A percentile compares a stretch with the other conserved stretches of the same genome.
Evolutionary conservation across 2,113 vertebrate species (phyloP).

Genomic region (Centropus bengalensis): DNA sequence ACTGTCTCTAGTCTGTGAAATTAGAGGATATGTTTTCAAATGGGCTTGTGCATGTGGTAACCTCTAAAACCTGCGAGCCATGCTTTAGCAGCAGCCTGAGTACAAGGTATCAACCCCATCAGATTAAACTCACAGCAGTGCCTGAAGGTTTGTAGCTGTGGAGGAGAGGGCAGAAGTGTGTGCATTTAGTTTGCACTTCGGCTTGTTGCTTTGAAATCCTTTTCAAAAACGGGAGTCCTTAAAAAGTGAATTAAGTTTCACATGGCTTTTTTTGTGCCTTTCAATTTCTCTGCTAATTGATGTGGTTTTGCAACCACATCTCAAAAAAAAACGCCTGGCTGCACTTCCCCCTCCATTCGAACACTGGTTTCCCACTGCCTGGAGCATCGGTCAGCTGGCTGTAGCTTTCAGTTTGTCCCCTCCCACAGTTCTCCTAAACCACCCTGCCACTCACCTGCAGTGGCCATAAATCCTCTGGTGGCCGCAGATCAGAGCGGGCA

Average conservation of each 20-base stretch:
- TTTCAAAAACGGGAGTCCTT: not conserved
- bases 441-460: not conserved
- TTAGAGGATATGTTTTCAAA: accelerated
- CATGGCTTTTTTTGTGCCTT: not conserved
- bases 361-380: not conserved
- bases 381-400: not conserved
- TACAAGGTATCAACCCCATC: accelerated
- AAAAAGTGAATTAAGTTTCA: not conserved
- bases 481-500: not conserved
- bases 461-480: not conserved
- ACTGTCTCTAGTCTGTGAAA: not conserved
- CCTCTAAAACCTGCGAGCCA: not conserved
- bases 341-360: not conserved
- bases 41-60: accelerated
- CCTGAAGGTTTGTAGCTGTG: not conserved
- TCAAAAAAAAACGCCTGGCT: not conserved
- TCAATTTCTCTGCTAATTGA: not conserved
- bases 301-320: not conserved
- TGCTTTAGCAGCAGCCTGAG: not conserved
- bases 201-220: not conserved
- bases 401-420: no score
- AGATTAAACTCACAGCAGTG: not conserved
- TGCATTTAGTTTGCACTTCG: not conserved
- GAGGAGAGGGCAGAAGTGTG: not conserved
- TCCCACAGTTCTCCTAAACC: not conserved